These are phyloP conservation scores for Drosophila trichaetosa DNA, from an alignment of 2,888 invertebrate genomes.

Conservation along the genomic window DNA sequence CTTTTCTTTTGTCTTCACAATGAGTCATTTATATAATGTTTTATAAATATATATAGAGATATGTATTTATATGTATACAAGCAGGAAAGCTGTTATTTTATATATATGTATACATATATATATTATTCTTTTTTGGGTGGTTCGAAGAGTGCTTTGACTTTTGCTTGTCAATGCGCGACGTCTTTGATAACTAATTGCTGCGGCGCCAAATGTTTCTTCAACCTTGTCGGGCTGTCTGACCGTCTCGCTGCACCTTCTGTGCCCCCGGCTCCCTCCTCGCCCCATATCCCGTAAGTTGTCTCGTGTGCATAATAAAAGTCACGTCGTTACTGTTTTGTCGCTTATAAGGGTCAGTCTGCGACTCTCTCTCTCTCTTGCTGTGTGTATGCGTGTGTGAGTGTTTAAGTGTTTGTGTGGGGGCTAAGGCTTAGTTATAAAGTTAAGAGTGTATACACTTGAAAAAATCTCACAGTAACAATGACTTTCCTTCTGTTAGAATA, in stretches of 20 bases:
- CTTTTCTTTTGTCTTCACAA: constrained; percentile 15
- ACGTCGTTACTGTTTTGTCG: constrained; percentile 74
- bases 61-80: constrained; percentile 24
- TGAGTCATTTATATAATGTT: constrained; percentile 50
- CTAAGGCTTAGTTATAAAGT: constrained; percentile 38
- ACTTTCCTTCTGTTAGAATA: neutral
- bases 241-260: constrained; percentile 26
- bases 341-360: constrained; percentile 57
- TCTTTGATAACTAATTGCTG: constrained; percentile 79
- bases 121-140: constrained; percentile 60
- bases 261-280: neutral
- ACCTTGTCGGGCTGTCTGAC: constrained; percentile 21
- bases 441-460: constrained; percentile 23
- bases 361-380: constrained; percentile 1
- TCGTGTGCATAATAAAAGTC: constrained; percentile 73
- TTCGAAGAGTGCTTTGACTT: constrained; percentile 78
- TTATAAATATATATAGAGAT: constrained; percentile 21
- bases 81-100: constrained; percentile 34
- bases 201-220: constrained; percentile 74
- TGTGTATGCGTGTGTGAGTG: constrained; percentile 1
- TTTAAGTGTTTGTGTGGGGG: constrained; percentile 15
- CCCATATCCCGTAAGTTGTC: constrained; percentile 20
- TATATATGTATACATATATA: constrained; percentile 12
- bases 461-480: neutral
- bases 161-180: constrained; percentile 79